Base-by-base conservation (phyloP, 2,113 vertebrate genomes). In the Mus spicilegus region DNA sequence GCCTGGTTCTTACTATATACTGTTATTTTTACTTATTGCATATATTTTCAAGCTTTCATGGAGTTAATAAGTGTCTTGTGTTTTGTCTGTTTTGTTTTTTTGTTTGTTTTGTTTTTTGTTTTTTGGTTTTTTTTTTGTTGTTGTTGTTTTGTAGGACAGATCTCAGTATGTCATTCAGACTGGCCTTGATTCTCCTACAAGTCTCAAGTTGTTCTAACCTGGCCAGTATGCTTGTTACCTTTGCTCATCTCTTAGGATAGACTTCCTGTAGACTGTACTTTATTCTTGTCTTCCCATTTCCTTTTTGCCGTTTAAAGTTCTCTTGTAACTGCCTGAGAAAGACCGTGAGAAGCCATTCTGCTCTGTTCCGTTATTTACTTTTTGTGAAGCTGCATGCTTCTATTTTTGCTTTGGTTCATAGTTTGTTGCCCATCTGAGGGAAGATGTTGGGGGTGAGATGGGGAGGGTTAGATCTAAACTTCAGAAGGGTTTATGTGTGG, bases 381-480 rank as follows among this genome's bases (percentile, higher is more conserved):
- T 88, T 54, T n/a, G 69, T 73, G 58, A 95, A 87, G 20, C 77
- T 73, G 4, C 12, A 63, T 82, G 56, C n/a, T 30, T 88, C 85
- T 92, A 85, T n/a, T 89, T 78, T 93, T 89, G n/a, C 65, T 77
- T 94, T 95, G 14, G 58, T 67, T 61, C 8, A 4, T 28, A 26
- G n/a, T 90, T 86, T 93, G 56, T 78, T 69, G 56, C 12, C 22
- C 36, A 49, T 20, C 9, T 65, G 12, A 90, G 30, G 14, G 76
- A 84, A 90, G 30, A 65, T 78, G 51, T 30, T 7, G 12, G 10
- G 67, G 30, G 5, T 54, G 6, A 33, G 11, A 11, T 51, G 1
- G n/a, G 11, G 90, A 76, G 61, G 13, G 1, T 93, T 54, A 92
- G 56, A 33, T 14, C 65, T 85, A 46, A 54, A n/a, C 26, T 73